phyloP scores from a whole-genome alignment of 2,888 invertebrate genomes.

The Scaptomyza caliginosa region DNA sequence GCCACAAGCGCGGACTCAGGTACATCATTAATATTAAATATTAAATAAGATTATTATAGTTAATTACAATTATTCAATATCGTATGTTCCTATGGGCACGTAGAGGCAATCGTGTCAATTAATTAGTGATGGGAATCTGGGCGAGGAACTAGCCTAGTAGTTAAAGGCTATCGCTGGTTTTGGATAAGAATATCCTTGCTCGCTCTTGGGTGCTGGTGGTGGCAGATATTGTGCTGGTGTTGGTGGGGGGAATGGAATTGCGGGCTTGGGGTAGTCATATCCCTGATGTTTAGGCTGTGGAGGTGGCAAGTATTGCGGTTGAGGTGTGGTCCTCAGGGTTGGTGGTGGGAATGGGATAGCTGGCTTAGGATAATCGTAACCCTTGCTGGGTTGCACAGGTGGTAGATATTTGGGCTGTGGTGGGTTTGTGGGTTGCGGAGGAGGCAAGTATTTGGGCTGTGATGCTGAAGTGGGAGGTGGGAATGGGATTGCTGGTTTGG shows the following conservation, averaged over 20 bases:
- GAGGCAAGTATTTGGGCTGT: constrained; percentile 55
- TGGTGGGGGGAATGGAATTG: constrained; percentile 46
- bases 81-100: constrained; percentile 75
- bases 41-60: constrained; percentile 78
- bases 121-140: constrained; percentile 44
- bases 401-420: constrained; percentile 32
- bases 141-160: constrained; percentile 51
- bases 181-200: constrained; percentile 75
- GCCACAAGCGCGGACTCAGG: constrained; percentile 47
- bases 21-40: constrained; percentile 69
- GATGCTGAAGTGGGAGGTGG: constrained; percentile 48
- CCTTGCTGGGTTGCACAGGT: constrained; percentile 19
- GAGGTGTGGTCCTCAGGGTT: constrained; percentile 8
- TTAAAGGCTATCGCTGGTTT: constrained; percentile 70
- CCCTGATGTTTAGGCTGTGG: constrained; percentile 40
- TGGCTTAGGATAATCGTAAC: constrained; percentile 10
- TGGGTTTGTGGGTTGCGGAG: constrained; percentile 25
- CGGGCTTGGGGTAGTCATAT: constrained; percentile 60
- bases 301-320: constrained; percentile 48
- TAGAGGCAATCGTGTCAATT: constrained; percentile 74
- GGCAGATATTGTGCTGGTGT: constrained; percentile 45
- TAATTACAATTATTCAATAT: constrained; percentile 77
- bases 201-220: constrained; percentile 48
- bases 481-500: constrained; percentile 59
- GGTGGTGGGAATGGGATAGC: constrained; percentile 3